Base-by-base conservation (phyloP, 2,888 invertebrate species). In the Fragum fragum region DNA sequence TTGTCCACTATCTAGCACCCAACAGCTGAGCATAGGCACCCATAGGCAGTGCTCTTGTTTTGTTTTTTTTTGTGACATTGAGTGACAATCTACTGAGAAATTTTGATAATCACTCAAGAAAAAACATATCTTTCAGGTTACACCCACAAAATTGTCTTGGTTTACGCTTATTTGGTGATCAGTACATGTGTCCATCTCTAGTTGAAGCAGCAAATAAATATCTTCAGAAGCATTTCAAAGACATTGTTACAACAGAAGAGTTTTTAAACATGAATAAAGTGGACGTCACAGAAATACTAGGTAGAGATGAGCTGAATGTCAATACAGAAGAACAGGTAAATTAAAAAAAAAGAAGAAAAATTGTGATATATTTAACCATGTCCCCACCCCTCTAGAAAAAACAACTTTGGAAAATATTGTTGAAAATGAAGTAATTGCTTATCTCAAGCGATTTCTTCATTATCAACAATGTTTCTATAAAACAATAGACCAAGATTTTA, bases 141-240 rank as follows among this genome's bases (percentile, higher is more conserved):
- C 96, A 97, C 92, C 97, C 97, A 0, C 96, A 96, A 90, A 98
- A 97, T 94, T 97, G 97, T 14, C 94, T 98, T 80, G 97, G 97
- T 11, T 96, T 97, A 76, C 95, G 97, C 29, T 96, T 96, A 73
- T 98, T 98, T 95, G 97, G 97, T 6, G 97, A 97, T 91, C 96
- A 97, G 21, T 95, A 97, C 84, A 96, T 96, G 82, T 97, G 97
- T 91, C 94, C 95, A 0, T 95, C 95, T 7, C 95, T 98, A 52
- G 96, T 97, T 5, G 96, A 96, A 86, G 96, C 97, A 9, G 96
- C 97, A 9, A 97, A 97, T 91, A 96, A 96, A 92, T 98, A 96
- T 93, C 96, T 98, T 74, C 97, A 97, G 92, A 96, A 96, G 89
- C 96, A 97, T 94, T 98, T 98, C 94, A 95, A 96, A 79, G 96